phyloP scores from a whole-genome alignment of 2,797 vertebrate genomes.

The Eulemur albifrons region DNA sequence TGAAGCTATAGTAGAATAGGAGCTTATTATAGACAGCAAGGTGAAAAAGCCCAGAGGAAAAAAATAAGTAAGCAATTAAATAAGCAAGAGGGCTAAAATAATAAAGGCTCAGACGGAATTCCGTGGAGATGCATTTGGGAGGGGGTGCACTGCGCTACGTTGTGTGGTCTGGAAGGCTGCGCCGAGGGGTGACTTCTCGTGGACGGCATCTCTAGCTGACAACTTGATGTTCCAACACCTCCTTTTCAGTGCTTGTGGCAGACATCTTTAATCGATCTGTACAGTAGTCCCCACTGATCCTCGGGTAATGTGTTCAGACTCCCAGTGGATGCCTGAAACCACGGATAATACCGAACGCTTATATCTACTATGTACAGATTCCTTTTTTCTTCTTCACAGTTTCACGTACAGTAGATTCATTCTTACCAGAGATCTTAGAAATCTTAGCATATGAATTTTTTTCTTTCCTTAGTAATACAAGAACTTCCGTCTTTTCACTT shows the following conservation, averaged over 20 bases:
- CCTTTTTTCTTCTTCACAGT: background rate
- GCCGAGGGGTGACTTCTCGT: background rate
- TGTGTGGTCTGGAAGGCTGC: background rate
- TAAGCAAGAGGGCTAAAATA: background rate
- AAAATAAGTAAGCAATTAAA: background rate
- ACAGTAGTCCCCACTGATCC: background rate
- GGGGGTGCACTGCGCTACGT: fast-evolving
- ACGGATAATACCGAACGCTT: background rate
- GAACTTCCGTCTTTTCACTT: background rate
- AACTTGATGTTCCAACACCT: background rate
- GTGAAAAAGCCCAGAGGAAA: background rate
- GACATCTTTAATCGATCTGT: background rate
- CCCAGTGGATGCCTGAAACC: background rate
- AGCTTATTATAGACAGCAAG: background rate
- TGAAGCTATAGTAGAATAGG: background rate
- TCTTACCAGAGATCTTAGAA: background rate
- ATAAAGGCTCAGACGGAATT: background rate
- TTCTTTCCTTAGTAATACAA: background rate
- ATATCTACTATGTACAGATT: background rate
- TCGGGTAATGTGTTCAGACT: background rate
- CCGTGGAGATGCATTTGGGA: fast-evolving
- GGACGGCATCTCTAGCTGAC: background rate
- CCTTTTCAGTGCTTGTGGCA: background rate
- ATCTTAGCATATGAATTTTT: background rate
- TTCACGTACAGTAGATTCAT: background rate